Percentiles rank a stretch among this genome's conserved stretches.
Evolutionary conservation across 2,888 invertebrate species (phyloP).

Genomic region (Globia sparganii): DNA sequence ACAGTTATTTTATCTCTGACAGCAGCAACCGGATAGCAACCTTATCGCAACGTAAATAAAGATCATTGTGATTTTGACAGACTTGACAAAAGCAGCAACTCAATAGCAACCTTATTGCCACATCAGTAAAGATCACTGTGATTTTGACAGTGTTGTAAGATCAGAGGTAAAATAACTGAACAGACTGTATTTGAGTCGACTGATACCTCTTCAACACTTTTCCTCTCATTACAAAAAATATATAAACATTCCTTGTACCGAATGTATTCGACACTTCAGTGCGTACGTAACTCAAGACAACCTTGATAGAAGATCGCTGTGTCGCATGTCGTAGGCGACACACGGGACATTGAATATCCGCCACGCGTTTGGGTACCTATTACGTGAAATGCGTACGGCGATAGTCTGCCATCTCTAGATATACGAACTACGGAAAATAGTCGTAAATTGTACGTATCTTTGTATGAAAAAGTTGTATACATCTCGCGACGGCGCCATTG

Average conservation of each 20-base stretch:
- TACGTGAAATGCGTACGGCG: constrained; percentile 67
- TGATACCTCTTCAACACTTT: background rate
- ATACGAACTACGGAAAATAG: constrained; percentile 74
- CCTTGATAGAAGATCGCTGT: constrained; percentile 56
- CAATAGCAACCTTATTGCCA: background rate
- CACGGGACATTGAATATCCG: constrained; percentile 76
- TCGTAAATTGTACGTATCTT: constrained; percentile 75
- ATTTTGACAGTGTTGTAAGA: background rate
- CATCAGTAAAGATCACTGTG: background rate
- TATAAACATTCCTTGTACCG: constrained; percentile 50
- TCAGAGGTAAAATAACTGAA: background rate
- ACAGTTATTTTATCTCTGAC: background rate
- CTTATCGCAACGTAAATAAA: background rate
- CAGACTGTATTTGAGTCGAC: background rate
- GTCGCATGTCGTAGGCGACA: constrained; percentile 49
- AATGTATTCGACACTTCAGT: constrained; percentile 51
- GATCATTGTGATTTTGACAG: background rate
- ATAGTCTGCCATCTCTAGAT: constrained; percentile 67
- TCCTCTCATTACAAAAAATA: constrained; percentile 7
- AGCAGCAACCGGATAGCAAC: background rate
- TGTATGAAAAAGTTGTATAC: constrained; percentile 68
- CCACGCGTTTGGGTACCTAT: constrained; percentile 67
- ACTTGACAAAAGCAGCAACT: background rate
- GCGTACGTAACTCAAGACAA: constrained; percentile 44
- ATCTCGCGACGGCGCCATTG: constrained; percentile 65